Evolutionary conservation across 2,797 vertebrate genomes (phyloP).

Genomic region (Coregonus suidteri): DNA sequence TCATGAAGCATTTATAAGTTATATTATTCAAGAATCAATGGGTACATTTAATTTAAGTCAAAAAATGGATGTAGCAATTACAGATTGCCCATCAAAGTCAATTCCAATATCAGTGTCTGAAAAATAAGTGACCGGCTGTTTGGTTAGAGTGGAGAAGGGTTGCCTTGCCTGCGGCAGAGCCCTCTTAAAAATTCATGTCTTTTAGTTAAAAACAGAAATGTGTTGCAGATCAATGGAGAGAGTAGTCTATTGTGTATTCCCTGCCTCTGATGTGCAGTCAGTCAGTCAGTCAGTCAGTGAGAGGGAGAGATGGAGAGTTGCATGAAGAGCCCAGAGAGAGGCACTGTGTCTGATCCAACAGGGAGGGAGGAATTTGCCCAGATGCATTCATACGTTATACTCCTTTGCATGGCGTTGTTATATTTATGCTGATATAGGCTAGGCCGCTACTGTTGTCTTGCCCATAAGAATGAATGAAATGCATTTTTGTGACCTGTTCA

Average conservation of each 20-base stretch:
- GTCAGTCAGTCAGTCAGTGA: conserved; percentile 12
- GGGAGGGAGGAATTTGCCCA: neutral
- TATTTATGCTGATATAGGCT: neutral
- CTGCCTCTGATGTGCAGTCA: conserved; percentile 20
- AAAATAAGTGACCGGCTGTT: no score
- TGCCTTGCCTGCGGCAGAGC: conserved; percentile 34
- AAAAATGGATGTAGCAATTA: no score
- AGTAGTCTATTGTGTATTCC: conserved; percentile 10
- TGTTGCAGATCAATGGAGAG: conserved; percentile 52
- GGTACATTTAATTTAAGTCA: no score
- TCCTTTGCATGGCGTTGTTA: neutral
- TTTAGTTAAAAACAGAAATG: conserved; percentile 39
- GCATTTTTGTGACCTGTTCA: no score
- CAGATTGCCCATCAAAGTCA: no score
- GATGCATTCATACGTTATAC: no score
- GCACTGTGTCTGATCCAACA: conserved; percentile 9
- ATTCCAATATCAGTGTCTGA: no score
- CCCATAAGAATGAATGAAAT: no score
- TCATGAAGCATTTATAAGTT: no score
- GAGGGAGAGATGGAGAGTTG: neutral
- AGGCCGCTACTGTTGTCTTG: no score
- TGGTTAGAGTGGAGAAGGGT: no score
- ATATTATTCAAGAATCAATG: no score
- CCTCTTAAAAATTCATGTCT: conserved; percentile 67
- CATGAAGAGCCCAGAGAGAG: conserved; percentile 18